These are phyloP conservation scores for Psylliodes chrysocephalus DNA, from an alignment of 2,888 invertebrate genomes.

Conservation along the genomic window DNA sequence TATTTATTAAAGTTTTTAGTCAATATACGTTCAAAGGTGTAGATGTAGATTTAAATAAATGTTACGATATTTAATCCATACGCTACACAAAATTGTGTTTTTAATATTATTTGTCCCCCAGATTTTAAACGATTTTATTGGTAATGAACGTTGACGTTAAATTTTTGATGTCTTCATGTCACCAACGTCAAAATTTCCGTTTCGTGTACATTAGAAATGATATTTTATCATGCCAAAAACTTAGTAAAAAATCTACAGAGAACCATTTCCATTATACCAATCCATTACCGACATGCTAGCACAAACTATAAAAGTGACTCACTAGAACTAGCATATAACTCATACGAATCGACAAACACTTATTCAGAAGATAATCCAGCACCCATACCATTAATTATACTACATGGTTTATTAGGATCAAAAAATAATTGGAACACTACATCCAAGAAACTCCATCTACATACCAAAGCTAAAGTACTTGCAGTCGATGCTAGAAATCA, in stretches of 20 bases:
- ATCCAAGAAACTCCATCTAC: constrained; percentile 69
- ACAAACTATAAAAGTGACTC: constrained; percentile 23
- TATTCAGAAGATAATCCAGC: constrained; percentile 49
- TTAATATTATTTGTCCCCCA: too few species aligned
- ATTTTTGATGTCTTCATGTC: too few species aligned
- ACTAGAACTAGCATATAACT: constrained; percentile 70
- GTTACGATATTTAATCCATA: too few species aligned
- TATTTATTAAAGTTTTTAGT: too few species aligned
- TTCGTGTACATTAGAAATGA: neutral
- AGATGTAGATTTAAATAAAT: too few species aligned
- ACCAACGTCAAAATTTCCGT: neutral
- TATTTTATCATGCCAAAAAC: constrained; percentile 30
- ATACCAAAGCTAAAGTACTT: constrained; percentile 76
- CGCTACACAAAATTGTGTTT: too few species aligned
- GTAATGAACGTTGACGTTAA: too few species aligned
- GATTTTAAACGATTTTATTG: too few species aligned
- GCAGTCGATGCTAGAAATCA: constrained; percentile 93
- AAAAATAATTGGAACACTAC: constrained; percentile 89
- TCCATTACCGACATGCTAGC: constrained; percentile 17
- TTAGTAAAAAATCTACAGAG: constrained; percentile 27
- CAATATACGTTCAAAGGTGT: too few species aligned
- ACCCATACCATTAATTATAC: constrained; percentile 78
- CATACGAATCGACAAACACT: constrained; percentile 70
- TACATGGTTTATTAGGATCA: constrained; percentile 83
- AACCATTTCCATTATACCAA: constrained; percentile 12